phyloP scores from a whole-genome alignment of 2,113 vertebrate species.

The Aldabrachelys gigantea region DNA sequence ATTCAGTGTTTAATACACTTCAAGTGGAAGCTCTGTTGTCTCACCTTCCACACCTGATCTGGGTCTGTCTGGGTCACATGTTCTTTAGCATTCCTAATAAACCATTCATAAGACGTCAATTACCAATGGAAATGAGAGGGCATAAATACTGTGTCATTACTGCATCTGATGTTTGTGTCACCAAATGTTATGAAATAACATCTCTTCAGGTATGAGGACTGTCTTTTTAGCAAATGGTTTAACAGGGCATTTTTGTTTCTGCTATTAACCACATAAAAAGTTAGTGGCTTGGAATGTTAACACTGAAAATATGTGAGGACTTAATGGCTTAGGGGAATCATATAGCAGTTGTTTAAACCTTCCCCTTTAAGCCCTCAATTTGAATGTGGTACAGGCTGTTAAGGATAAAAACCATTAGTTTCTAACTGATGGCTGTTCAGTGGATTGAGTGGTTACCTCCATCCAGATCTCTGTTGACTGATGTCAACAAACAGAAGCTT shows the following conservation, averaged over 20 bases:
- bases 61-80: background rate
- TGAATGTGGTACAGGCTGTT: background rate
- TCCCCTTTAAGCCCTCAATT: background rate
- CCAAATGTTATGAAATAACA: background rate
- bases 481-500: background rate
- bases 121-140: background rate
- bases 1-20: background rate
- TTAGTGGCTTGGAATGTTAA: background rate
- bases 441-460: background rate
- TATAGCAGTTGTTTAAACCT: background rate
- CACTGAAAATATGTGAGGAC: background rate
- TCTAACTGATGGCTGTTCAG: background rate
- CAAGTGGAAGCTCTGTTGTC: background rate
- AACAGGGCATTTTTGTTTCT: background rate
- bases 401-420: background rate
- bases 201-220: background rate
- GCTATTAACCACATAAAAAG: accelerated
- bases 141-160: accelerated
- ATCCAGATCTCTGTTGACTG: background rate
- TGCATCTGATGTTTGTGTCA: background rate
- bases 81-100: background rate
- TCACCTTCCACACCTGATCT: background rate
- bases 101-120: background rate
- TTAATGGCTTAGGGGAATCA: background rate
- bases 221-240: background rate